Conservation (phyloP, 1,140 invertebrate species). For the Bombus affinis region DNA sequence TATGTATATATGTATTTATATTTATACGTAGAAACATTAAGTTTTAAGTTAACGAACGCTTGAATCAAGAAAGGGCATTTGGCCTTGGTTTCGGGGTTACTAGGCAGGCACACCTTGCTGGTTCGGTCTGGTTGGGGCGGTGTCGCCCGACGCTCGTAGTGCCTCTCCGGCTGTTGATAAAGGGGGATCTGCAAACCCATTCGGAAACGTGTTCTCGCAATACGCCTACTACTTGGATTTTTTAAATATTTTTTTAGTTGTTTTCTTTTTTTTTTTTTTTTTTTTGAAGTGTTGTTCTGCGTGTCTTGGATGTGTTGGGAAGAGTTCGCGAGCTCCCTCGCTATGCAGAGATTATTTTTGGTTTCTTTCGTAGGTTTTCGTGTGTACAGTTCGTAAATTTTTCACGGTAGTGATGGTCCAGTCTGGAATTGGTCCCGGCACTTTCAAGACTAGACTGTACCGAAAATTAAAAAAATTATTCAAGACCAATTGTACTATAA, state of each 20-base stretch:
- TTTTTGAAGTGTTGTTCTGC: slow-evolving; percentile 30
- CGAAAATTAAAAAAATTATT: background rate
- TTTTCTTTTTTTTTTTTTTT: slow-evolving; percentile 20
- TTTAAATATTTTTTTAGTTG: slow-evolving; percentile 29
- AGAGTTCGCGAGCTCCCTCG: background rate
- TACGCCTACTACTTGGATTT: slow-evolving; percentile 57
- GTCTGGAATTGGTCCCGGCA: slow-evolving; percentile 2
- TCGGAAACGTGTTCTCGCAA: slow-evolving; percentile 79
- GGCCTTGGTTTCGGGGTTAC: slow-evolving; percentile 81
- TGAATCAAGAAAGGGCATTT: slow-evolving; percentile 81
- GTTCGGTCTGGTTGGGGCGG: slow-evolving; percentile 83
- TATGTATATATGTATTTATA: slow-evolving; percentile 57
- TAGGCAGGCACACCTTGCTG: slow-evolving; percentile 83
- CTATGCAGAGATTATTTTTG: background rate
- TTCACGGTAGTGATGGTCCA: background rate
- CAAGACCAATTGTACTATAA: background rate
- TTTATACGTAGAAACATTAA: slow-evolving; percentile 80
- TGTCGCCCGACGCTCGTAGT: slow-evolving; percentile 83
- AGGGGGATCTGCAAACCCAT: slow-evolving; percentile 83
- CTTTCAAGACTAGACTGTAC: background rate
- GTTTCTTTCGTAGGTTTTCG: background rate
- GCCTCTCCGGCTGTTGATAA: slow-evolving; percentile 83
- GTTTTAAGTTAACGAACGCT: slow-evolving; percentile 82
- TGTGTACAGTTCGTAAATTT: background rate
- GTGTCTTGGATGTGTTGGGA: slow-evolving; percentile 7